These are phyloP conservation scores for Leucozona laternaria DNA, from an alignment of 2,888 invertebrate genomes.

Conservation along the genomic window DNA sequence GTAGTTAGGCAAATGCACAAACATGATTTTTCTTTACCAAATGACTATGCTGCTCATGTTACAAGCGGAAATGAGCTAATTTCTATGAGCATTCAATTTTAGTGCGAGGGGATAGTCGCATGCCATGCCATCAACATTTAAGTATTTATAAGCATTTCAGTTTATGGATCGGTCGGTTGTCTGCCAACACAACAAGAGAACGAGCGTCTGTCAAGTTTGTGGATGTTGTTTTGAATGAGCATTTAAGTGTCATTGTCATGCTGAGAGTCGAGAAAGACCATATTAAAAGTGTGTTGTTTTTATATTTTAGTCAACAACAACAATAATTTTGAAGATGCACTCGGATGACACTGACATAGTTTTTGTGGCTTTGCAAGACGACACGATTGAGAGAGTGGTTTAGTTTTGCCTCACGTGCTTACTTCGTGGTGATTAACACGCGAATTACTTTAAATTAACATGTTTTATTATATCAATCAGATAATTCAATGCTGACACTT, in stretches of 20 bases:
- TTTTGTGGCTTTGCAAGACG: conserved; percentile 24
- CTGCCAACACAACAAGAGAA: conserved; percentile 5
- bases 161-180: conserved; percentile 37
- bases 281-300: conserved; percentile 30
- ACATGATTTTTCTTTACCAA: not conserved
- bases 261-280: conserved; percentile 37
- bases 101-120: conserved; percentile 24
- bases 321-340: conserved; percentile 54
- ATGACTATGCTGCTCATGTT: conserved; percentile 46
- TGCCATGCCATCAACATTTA: conserved; percentile 1
- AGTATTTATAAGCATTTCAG: conserved; percentile 37
- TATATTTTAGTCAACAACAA: conserved; percentile 3
- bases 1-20: conserved; percentile 18
- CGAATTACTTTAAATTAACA: not conserved
- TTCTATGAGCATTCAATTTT: conserved; percentile 38
- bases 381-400: conserved; percentile 13
- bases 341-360: conserved; percentile 60
- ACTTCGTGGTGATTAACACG: not conserved
- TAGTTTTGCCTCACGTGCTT: not conserved
- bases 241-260: conserved; percentile 33
- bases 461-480: not conserved
- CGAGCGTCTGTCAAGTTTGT: conserved; percentile 57
- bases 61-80: conserved; percentile 66
- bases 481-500: not conserved
- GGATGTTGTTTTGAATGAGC: conserved; percentile 40